Percentiles rank a stretch among this genome's conserved stretches.
Conservation (phyloP, 64 coral and sea anemone genomes). For the Catalaphyllia jardinei region DNA sequence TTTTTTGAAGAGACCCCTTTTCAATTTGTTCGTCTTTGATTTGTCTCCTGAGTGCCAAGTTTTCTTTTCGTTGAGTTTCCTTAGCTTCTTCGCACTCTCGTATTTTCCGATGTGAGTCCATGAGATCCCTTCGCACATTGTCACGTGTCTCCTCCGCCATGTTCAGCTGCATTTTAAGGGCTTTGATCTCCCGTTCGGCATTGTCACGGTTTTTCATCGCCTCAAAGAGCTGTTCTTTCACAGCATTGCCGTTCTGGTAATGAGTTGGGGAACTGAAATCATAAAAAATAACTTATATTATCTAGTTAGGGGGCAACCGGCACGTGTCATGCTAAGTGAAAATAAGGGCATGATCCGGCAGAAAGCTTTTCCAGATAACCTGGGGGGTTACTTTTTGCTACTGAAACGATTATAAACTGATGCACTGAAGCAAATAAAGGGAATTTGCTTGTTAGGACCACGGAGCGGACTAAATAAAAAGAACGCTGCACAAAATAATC, state of each 20-base stretch:
- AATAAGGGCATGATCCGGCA: too few relatives aligned
- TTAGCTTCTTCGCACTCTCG: conserved; percentile 70
- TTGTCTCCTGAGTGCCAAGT: conserved; percentile 66
- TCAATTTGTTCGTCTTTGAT: conserved; percentile 83
- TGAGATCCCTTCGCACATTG: conserved; percentile 65
- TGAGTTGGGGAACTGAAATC: conserved; percentile 4
- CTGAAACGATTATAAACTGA: too few relatives aligned
- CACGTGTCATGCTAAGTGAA: too few relatives aligned
- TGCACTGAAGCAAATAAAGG: too few relatives aligned
- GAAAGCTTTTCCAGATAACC: too few relatives aligned
- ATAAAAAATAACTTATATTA: neutral
- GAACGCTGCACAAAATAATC: too few relatives aligned
- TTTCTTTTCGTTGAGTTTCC: conserved; percentile 77
- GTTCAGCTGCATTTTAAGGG: conserved; percentile 79
- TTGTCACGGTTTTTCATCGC: conserved; percentile 76
- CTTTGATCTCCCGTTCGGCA: conserved; percentile 80
- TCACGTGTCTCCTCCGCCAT: conserved; percentile 92
- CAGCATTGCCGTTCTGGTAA: conserved; percentile 12
- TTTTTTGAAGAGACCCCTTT: conserved; percentile 72
- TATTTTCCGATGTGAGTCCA: conserved; percentile 72
- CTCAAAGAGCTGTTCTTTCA: conserved; percentile 72
- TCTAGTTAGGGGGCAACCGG: neutral
- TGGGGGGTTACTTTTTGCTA: too few relatives aligned
- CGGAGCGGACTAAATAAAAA: too few relatives aligned
- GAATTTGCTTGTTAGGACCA: too few relatives aligned